Base-by-base conservation (phyloP, 2,797 vertebrate species). In the Eulemur coronatus region DNA sequence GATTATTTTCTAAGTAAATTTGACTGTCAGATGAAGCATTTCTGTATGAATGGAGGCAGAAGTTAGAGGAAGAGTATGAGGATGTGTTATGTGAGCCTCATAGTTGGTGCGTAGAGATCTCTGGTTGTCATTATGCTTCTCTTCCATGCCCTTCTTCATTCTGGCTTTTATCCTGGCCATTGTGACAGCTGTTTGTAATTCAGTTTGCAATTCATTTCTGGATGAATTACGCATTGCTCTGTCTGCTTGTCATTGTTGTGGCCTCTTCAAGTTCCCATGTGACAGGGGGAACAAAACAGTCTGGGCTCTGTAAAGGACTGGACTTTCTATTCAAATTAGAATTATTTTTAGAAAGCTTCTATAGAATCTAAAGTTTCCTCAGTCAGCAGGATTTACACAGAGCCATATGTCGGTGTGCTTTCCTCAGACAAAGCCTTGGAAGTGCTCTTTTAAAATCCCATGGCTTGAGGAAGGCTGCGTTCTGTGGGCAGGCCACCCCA, bases 341-440 rank as follows among this genome's bases (percentile, higher is more conserved):
- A 2, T 98, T 98, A 98, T 98, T 98, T 98, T 98, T 98, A 98
- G 98, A 97, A 96, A 79, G 46, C 88, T 97, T 93, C 96, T 98
- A 52, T 97, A 96, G 97, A 93, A 98, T 98, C 94, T 90, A 79
- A 97, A 97, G 92, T 98, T 98, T 97, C 93, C 94, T 96, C 94
- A 96, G 92, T 97, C 95, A 97, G 97, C 97, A 98, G 95, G 96
- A 98, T 97, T 97, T 98, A 95, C 97, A 86, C 95, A 98, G 98
- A 98, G 97, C 95, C 96, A 75, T 98, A 95, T 96, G 95, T 94
- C 98, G 86, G 72, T 95, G 7, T 87, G 88, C 86, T 97, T 98
- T 89, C 22, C 91, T 97, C 97, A 97, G 97, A 97, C 97, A 97
- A 95, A 88, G 97, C 96, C 96, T 98, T 98, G 94, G 97, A 97